A percentile compares a stretch with the other conserved stretches of the same genome.
These are phyloP conservation scores for Motacilla tschutschensis DNA, from an alignment of 2,113 vertebrate species.

Conservation along the genomic window DNA sequence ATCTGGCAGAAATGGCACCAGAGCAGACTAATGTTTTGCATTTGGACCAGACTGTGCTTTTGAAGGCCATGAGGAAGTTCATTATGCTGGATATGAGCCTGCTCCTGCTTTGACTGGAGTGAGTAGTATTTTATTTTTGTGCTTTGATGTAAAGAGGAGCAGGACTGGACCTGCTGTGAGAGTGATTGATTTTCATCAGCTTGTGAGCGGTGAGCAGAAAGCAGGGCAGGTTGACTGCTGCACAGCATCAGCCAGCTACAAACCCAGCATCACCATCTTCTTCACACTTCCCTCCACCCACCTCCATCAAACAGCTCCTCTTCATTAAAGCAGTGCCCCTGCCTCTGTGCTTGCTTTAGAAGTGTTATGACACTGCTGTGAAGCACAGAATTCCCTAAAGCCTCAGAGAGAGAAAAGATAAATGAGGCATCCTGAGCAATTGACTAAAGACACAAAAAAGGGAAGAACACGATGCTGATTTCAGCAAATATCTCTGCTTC, in stretches of 20 bases:
- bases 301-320: slow-evolving; percentile 29
- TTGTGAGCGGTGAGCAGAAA: slow-evolving; percentile 2
- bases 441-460: slow-evolving; percentile 27
- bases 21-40: not conserved
- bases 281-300: slow-evolving; percentile 15
- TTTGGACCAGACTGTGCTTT: not conserved
- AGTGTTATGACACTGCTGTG: slow-evolving; percentile 48
- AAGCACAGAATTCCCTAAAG: slow-evolving; percentile 42
- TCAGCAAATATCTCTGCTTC: slow-evolving; percentile 26
- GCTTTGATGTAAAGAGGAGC: slow-evolving; percentile 38
- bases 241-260: slow-evolving; percentile 8
- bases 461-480: slow-evolving; percentile 38
- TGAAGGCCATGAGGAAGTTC: slow-evolving; percentile 15
- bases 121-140: slow-evolving; percentile 16
- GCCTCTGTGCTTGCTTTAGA: slow-evolving; percentile 39
- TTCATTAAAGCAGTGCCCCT: slow-evolving; percentile 44
- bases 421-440: slow-evolving; percentile 22
- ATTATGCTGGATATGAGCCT: not conserved
- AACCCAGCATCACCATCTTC: slow-evolving; percentile 19
- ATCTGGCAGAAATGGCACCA: not conserved
- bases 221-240: slow-evolving; percentile 1
- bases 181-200: slow-evolving; percentile 46
- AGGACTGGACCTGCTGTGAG: slow-evolving; percentile 37
- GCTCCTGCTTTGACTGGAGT: slow-evolving; percentile 11
- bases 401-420: slow-evolving; percentile 22